Percentiles rank a stretch among this genome's conserved stretches.
Evolutionary conservation across 2,797 vertebrate species (phyloP).

Genomic region (Mallotus villosus): DNA sequence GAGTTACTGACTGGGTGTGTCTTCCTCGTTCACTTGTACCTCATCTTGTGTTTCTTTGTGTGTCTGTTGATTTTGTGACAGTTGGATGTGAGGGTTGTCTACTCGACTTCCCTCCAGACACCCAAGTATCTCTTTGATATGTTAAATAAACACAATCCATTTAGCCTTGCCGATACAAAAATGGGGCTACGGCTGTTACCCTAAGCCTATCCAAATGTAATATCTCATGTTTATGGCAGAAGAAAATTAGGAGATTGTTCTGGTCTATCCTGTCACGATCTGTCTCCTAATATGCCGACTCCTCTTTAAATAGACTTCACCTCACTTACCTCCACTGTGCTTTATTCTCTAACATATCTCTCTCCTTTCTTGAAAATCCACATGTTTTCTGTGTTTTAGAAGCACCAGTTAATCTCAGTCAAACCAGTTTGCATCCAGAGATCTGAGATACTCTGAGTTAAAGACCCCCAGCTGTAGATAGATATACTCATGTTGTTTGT

Average conservation of each 20-base stretch:
- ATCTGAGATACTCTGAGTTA: constrained; percentile 43
- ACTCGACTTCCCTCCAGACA: neutral
- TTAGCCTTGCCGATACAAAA: no score
- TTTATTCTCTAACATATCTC: constrained; percentile 48
- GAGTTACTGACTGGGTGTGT: neutral
- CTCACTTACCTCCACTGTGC: constrained; percentile 36
- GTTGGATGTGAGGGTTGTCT: neutral
- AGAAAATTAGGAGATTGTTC: no score
- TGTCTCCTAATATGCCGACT: neutral
- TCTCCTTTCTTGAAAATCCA: constrained; percentile 15
- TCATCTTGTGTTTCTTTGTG: neutral
- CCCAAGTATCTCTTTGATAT: no score
- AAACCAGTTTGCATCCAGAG: constrained; percentile 42
- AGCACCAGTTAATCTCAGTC: neutral
- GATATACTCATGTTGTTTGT: neutral
- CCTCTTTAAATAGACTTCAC: neutral
- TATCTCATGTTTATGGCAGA: no score
- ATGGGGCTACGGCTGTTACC: no score
- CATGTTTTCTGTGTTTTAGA: constrained; percentile 19
- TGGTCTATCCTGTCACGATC: no score
- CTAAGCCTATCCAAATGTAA: no score
- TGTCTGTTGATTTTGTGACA: neutral
- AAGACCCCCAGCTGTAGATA: neutral
- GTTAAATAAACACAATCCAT: no score
- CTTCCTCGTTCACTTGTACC: constrained; percentile 7